phyloP scores from a whole-genome alignment of 2,888 invertebrate species.

The Lasius fuliginosus region DNA sequence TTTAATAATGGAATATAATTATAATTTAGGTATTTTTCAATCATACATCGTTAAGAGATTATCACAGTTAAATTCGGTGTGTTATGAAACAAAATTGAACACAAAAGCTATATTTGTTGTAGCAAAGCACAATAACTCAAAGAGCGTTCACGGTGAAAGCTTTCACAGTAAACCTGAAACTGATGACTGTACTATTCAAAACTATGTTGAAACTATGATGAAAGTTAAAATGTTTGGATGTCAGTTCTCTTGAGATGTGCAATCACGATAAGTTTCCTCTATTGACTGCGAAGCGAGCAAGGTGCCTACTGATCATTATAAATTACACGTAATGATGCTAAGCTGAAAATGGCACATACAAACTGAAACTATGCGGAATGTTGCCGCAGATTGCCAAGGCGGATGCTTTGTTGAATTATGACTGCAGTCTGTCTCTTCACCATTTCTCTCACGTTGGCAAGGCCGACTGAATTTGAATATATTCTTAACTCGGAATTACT shows the following conservation, averaged over 20 bases:
- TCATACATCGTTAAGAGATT: background rate
- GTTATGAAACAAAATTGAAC: background rate
- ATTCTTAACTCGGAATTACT: slow-evolving; percentile 1
- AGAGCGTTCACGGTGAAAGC: background rate
- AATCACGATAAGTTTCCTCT: slow-evolving; percentile 9
- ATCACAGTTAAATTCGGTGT: background rate
- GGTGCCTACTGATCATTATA: slow-evolving; percentile 24
- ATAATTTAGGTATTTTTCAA: background rate
- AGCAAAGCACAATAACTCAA: background rate
- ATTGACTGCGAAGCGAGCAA: slow-evolving; percentile 2
- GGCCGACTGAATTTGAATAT: slow-evolving; percentile 18
- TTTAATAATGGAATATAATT: background rate
- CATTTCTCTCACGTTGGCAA: slow-evolving; percentile 24
- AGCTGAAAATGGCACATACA: slow-evolving; percentile 5
- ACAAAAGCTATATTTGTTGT: background rate
- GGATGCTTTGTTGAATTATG: slow-evolving; percentile 44
- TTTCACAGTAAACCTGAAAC: background rate
- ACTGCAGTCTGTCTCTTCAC: background rate
- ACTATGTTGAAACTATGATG: slow-evolving; percentile 27
- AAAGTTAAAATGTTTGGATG: background rate
- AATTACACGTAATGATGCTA: slow-evolving; percentile 34
- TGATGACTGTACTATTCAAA: background rate
- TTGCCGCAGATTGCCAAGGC: slow-evolving; percentile 26
- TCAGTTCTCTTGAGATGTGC: slow-evolving; percentile 9
- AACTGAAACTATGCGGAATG: slow-evolving; percentile 33